Evolutionary conservation across 2,113 vertebrate genomes (phyloP), one percentile per base, ranked within the genome.

Genomic region (Fulica atra): DNA sequence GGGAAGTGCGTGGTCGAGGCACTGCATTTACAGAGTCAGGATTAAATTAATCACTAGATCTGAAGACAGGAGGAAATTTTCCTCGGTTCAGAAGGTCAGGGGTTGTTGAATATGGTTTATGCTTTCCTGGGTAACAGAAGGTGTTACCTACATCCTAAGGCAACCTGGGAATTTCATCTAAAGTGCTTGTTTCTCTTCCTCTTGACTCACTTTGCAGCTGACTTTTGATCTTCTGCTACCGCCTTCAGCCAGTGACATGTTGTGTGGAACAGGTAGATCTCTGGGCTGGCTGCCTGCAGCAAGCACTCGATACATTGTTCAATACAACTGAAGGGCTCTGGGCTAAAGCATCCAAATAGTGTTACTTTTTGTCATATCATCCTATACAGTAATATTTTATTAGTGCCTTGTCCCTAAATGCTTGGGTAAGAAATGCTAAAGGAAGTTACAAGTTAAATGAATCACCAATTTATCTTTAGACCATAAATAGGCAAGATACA

Each of bases 41-140:
- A 91, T 93, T 92, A 93, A 88, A 84, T 92, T 78, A 95, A 91
- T 84, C 61, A 79, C 48, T 72, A 60, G 35, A 70, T 81, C 60
- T 90, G 68, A 92, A 48, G 51, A 91, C 40, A 94, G 60, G 25
- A 86, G 61, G 86, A 95, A 81, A 16, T 79, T 57, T 89, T 78
- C 33, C 69, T 63, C 38, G 53, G 81, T 84, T 89, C 69, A 89
- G 81, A 92, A 92, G 73, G 89, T 84, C 70, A 61, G 46, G 31
- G 44, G 38, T 86, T 91, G 38, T 48, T 89, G 65, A 86, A 28
- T 44, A 61, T 26, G 38, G 26, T 71, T 93, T 91, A 56, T 29
- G 15, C 28, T 71, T 88, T 92, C 16, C 69, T 61, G 51, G 18
- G 33, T 89, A 86, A 93, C 23, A 81, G 48, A 91, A 9, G 29